Evolutionary conservation across 2,797 vertebrate species (phyloP).

Genomic region (Lates japonicus): DNA sequence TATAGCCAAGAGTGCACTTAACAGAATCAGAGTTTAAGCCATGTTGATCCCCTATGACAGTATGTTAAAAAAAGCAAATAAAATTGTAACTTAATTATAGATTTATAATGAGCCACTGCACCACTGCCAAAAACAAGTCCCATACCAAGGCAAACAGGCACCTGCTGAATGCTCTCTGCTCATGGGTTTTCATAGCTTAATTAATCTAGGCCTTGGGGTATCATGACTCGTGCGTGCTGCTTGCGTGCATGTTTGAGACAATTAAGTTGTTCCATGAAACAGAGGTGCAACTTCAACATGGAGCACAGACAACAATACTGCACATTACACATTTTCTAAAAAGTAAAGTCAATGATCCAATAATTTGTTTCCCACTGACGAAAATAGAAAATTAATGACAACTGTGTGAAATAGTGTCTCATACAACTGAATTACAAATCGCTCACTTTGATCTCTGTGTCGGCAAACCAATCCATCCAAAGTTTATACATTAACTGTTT

Average conservation of each 20-base stretch:
- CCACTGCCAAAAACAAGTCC: slow-evolving; percentile 85
- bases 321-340: slow-evolving; percentile 59
- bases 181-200: slow-evolving; percentile 88
- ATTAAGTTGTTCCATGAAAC: slow-evolving; percentile 86
- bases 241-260: slow-evolving; percentile 84
- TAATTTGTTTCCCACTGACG: slow-evolving; percentile 32
- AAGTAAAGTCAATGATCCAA: slow-evolving; percentile 63
- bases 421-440: slow-evolving; percentile 23
- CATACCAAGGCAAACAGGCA: slow-evolving; percentile 86
- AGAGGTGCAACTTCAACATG: slow-evolving; percentile 83
- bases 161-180: slow-evolving; percentile 86
- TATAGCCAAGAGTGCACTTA: slow-evolving; percentile 75
- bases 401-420: slow-evolving; percentile 36
- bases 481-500: slow-evolving; percentile 2
- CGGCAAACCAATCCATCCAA: not conserved
- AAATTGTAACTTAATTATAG: slow-evolving; percentile 87
- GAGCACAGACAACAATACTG: slow-evolving; percentile 67
- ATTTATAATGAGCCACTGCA: slow-evolving; percentile 85
- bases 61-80: slow-evolving; percentile 79
- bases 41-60: slow-evolving; percentile 70
- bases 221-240: slow-evolving; percentile 84
- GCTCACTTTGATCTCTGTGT: slow-evolving; percentile 4
- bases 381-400: slow-evolving; percentile 42
- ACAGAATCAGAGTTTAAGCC: slow-evolving; percentile 76
- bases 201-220: slow-evolving; percentile 90